phyloP scores from a whole-genome alignment of 2,113 vertebrate genomes.

The Podiceps cristatus region DNA sequence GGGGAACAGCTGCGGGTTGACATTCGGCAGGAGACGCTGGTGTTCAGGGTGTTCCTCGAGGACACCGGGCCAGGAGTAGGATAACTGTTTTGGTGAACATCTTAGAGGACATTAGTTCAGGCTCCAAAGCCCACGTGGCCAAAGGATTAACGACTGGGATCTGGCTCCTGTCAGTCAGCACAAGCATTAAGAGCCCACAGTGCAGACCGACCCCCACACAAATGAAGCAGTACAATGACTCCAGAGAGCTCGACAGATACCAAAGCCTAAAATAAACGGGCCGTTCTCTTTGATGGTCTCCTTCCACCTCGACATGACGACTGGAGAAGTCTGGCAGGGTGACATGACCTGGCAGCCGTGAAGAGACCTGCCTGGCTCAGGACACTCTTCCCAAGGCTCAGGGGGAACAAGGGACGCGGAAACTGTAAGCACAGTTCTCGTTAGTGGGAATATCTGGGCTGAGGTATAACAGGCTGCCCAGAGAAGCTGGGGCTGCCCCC shows the following conservation, averaged over 20 bases:
- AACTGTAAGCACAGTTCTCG: background rate
- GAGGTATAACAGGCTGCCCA: too few relatives aligned
- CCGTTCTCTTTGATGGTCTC: background rate
- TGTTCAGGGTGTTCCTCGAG: background rate
- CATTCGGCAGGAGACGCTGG: background rate
- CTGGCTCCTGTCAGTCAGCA: background rate
- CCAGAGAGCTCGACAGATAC: background rate
- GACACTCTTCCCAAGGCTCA: background rate
- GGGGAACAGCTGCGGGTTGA: background rate
- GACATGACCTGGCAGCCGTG: background rate
- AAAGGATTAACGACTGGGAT: fast-evolving
- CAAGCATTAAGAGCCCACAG: background rate
- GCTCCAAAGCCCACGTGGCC: background rate
- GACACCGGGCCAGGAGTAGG: background rate
- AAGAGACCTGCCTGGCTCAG: background rate
- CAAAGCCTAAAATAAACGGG: background rate
- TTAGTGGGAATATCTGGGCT: background rate
- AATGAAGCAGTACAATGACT: background rate
- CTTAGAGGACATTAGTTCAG: fast-evolving
- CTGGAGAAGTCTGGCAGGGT: background rate
- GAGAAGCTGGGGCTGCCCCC: too few relatives aligned
- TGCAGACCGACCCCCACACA: fast-evolving
- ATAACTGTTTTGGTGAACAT: background rate
- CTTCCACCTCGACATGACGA: background rate
- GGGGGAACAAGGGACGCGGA: background rate